phyloP scores from a whole-genome alignment of 2,113 vertebrate genomes.

The Platichthys stellatus region DNA sequence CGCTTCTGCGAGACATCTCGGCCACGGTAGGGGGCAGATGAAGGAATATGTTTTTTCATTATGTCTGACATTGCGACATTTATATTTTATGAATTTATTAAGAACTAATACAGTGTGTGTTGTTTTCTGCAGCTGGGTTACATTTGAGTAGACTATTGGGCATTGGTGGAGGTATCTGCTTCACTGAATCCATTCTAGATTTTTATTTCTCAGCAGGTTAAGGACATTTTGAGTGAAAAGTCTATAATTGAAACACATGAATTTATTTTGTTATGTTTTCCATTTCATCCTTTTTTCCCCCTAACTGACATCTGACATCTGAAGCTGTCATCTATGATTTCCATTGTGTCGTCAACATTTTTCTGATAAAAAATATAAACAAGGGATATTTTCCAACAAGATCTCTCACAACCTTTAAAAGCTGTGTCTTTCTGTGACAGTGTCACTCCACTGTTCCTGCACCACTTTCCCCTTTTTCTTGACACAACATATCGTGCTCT shows the following conservation, averaged over 20 bases:
- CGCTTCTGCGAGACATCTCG: neutral
- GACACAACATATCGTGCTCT: neutral
- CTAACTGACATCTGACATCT: slow-evolving; percentile 14
- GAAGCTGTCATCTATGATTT: slow-evolving; percentile 23
- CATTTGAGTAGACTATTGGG: too few species aligned
- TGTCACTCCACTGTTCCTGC: slow-evolving; percentile 34
- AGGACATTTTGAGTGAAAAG: neutral
- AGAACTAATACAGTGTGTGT: too few species aligned
- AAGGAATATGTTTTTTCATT: too few species aligned
- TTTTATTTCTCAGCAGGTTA: neutral
- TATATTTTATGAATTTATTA: too few species aligned
- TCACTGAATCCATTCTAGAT: too few species aligned
- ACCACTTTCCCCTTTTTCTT: slow-evolving; percentile 30
- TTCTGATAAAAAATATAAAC: slow-evolving; percentile 20
- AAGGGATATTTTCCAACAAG: neutral
- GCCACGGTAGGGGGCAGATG: too few species aligned
- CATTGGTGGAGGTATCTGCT: too few species aligned
- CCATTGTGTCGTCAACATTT: neutral
- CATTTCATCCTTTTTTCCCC: neutral
- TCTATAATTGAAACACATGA: slow-evolving; percentile 8
- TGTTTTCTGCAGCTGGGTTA: too few species aligned
- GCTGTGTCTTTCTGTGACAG: neutral
- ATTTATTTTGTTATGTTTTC: slow-evolving; percentile 6
- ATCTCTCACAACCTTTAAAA: slow-evolving; percentile 22
- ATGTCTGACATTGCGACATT: too few species aligned